Evolutionary conservation across 2,113 vertebrate species (phyloP), one percentile per base, ranked within the genome.

Genomic region (Mionectes macconnelli): DNA sequence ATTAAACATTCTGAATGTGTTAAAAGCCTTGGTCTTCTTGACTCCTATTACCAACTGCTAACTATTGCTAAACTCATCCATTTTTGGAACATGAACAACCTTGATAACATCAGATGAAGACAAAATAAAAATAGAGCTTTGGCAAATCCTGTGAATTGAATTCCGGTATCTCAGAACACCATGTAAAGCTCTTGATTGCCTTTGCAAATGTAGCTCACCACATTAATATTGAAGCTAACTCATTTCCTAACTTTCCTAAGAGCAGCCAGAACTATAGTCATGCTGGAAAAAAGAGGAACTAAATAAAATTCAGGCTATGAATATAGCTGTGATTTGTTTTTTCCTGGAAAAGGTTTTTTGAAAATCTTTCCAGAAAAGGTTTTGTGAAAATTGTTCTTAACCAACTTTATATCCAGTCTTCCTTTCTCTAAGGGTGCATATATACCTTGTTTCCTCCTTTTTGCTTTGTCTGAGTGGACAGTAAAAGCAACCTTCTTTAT

Each of bases 1-100:
- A 98, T 98, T 97, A 98, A 97, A 96, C 97, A 98, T 96, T 97
- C 97, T 82, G 67, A 97, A 97, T 86, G 91, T 97, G 96, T 93
- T 95, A 96, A 95, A 97, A 97, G 93, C 92, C 89, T 96, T 59
- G 53, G 64, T 98, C 94, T 97, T 98, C 97, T 96, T 97, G 97
- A 97, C 89, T 98, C 96, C 78, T 93, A 94, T 97, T 97, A 91
- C 92, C 93, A 97, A 96, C 91, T 97, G 96, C 86, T 97, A 97
- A 88, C 94, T 95, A 93, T 67, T 96, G 93, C 88, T 96, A 89
- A 97, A 94, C 81, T 88, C 94, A 95, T 92, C 94, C 91, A 94
- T 95, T 98, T 98, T 95, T 96, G 95, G 94, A 97, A 97, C 80
- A 82, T 9, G 92, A 97, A 94, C 91, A 97, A 97, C 93, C 83